Conservation (phyloP, 2,888 invertebrate species). For the Napeogenes sylphis region DNA sequence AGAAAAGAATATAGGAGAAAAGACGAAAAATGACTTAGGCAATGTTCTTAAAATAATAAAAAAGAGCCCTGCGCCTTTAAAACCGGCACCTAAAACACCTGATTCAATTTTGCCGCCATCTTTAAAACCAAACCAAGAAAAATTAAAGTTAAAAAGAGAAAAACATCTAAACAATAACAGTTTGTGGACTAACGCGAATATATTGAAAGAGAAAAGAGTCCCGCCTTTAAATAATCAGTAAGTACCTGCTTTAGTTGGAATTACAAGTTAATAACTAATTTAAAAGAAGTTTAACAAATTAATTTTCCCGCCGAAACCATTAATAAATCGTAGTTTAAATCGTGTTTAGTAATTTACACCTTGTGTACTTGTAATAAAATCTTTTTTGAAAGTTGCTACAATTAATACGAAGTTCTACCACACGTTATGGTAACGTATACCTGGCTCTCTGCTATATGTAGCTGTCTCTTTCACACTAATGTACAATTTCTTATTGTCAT, state of each 20-base stretch:
- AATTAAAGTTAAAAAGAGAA: slow-evolving; percentile 50
- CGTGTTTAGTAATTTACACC: slow-evolving; percentile 9
- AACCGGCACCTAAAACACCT: slow-evolving; percentile 37
- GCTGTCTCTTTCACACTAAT: slow-evolving; percentile 23
- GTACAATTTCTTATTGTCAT: slow-evolving; percentile 25
- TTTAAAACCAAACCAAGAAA: slow-evolving; percentile 55
- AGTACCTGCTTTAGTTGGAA: slow-evolving; percentile 33
- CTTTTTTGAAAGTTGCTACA: slow-evolving; percentile 12
- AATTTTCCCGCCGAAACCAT: background rate
- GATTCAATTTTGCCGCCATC: slow-evolving; percentile 59
- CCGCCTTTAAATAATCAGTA: slow-evolving; percentile 51
- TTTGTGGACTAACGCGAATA: slow-evolving; percentile 62
- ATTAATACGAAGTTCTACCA: slow-evolving; percentile 31
- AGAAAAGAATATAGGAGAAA: slow-evolving; percentile 41
- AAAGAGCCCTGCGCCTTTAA: slow-evolving; percentile 52
- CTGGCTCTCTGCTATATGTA: slow-evolving; percentile 25
- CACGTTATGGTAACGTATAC: slow-evolving; percentile 47
- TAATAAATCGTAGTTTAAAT: background rate
- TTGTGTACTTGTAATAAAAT: slow-evolving; percentile 1
- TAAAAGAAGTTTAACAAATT: background rate
- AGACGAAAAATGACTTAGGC: slow-evolving; percentile 47
- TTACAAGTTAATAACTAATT: too few relatives aligned
- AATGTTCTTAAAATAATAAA: slow-evolving; percentile 66
- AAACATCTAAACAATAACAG: slow-evolving; percentile 71
- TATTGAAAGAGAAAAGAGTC: slow-evolving; percentile 47